These are phyloP conservation scores for Psix sp. DNA, from an alignment of 1,140 invertebrate species.

Conservation along the genomic window DNA sequence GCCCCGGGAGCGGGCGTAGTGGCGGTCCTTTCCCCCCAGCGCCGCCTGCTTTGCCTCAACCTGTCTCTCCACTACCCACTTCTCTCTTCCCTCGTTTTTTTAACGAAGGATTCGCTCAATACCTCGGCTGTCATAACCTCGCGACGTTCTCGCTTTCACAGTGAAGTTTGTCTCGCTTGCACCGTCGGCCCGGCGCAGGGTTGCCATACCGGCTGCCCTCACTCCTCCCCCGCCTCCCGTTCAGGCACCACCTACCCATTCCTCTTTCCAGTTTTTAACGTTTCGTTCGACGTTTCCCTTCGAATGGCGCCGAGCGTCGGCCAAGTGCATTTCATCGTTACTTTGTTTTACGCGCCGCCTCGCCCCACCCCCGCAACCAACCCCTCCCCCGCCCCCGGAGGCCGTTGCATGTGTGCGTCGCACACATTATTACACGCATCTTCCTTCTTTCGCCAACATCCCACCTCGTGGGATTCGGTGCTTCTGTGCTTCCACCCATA, in stretches of 20 bases:
- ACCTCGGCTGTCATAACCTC: conserved; percentile 77
- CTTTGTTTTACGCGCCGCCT: conserved; percentile 74
- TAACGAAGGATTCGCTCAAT: conserved; percentile 77
- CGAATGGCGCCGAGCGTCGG: conserved; percentile 59
- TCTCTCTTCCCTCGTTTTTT: conserved; percentile 66
- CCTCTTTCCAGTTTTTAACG: conserved; percentile 73
- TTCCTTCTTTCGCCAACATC: conserved; percentile 51
- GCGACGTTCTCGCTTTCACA: conserved; percentile 65
- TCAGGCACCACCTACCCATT: conserved; percentile 59
- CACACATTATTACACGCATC: conserved; percentile 58
- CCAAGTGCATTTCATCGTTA: conserved; percentile 76
- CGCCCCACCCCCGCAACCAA: conserved; percentile 26
- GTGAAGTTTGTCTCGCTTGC: conserved; percentile 17
- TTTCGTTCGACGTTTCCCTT: conserved; percentile 75
- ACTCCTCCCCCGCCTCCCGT: conserved; percentile 3
- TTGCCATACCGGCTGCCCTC: conserved; percentile 15
- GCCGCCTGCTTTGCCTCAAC: conserved; percentile 36
- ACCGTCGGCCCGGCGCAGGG: conserved; percentile 44
- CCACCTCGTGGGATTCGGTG: conserved; percentile 28
- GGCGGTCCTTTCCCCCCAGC: conserved; percentile 55
- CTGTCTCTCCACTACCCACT: conserved; percentile 53
- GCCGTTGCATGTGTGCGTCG: conserved; percentile 8
- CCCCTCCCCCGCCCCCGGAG: conserved; percentile 41
- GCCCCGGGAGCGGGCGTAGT: conserved; percentile 56
- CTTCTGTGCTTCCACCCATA: conserved; percentile 17